Conservation (phyloP, 1,140 invertebrate genomes). For the Trichonephila inaurata region DNA sequence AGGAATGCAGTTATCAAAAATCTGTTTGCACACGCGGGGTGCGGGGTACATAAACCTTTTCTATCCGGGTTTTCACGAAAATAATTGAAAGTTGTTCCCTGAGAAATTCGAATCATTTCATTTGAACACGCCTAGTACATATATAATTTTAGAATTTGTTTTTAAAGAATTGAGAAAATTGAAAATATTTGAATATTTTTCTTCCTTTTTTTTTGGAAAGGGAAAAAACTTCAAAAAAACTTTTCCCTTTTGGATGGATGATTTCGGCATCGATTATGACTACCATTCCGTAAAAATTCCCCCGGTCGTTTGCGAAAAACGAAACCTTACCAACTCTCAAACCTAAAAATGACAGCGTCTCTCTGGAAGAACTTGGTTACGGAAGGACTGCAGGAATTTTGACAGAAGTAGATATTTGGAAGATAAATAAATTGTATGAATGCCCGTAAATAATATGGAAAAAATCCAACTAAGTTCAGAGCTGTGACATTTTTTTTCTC, state of each 20-base stretch:
- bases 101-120: no score
- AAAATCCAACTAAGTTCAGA: no score
- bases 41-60: no score
- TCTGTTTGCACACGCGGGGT: no score
- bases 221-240: conserved; percentile 82
- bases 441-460: neutral
- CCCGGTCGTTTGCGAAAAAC: conserved; percentile 83
- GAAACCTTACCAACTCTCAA: conserved; percentile 82
- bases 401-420: conserved; percentile 47
- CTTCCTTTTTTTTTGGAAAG: neutral
- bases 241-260: conserved; percentile 79
- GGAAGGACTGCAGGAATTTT: conserved; percentile 33
- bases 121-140: no score
- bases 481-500: no score
- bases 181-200: no score
- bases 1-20: no score
- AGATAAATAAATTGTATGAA: conserved; percentile 70
- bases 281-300: conserved; percentile 83
- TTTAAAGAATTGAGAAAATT: no score
- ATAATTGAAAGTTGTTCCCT: no score
- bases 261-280: conserved; percentile 82
- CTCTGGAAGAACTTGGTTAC: conserved; percentile 18
- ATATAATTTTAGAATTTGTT: no score
- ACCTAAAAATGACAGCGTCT: conserved; percentile 77
- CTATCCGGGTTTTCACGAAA: no score